Evolutionary conservation across 2,113 vertebrate species (phyloP).

Genomic region (Chelonoidis abingdonii): DNA sequence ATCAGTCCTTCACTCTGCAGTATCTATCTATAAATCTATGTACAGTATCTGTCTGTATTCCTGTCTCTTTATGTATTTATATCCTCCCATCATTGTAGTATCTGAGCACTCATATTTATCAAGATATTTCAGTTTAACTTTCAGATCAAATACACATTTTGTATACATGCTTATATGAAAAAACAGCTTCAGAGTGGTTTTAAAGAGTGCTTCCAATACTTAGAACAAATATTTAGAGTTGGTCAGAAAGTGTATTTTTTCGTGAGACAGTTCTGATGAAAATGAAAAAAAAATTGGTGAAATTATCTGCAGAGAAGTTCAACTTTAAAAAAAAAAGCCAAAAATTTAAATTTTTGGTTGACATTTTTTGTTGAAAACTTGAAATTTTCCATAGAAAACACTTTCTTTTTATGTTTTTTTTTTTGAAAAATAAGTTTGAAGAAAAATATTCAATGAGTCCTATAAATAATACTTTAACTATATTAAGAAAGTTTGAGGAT

Average conservation of each 20-base stretch:
- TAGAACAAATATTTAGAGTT: background rate
- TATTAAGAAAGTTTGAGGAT: background rate
- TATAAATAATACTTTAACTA: background rate
- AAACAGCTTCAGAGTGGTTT: background rate
- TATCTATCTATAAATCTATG: background rate
- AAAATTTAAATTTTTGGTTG: background rate
- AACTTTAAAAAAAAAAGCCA: background rate
- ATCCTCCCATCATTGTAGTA: background rate
- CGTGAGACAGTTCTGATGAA: background rate
- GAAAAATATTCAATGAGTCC: background rate
- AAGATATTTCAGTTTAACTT: background rate
- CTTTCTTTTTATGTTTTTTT: background rate
- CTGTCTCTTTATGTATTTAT: background rate
- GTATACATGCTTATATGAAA: background rate
- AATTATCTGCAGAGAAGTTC: background rate
- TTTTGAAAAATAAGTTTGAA: background rate
- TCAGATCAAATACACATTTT: background rate
- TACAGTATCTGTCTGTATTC: background rate
- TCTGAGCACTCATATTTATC: background rate
- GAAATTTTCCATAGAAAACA: background rate
- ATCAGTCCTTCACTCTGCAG: background rate
- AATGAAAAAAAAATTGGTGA: background rate
- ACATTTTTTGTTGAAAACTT: background rate
- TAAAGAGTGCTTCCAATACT: background rate
- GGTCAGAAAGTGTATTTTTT: slow-evolving; percentile 12